Evolutionary conservation across 2,797 vertebrate species (phyloP), one percentile per base, ranked within the genome.

Genomic region (Chelmon rostratus): DNA sequence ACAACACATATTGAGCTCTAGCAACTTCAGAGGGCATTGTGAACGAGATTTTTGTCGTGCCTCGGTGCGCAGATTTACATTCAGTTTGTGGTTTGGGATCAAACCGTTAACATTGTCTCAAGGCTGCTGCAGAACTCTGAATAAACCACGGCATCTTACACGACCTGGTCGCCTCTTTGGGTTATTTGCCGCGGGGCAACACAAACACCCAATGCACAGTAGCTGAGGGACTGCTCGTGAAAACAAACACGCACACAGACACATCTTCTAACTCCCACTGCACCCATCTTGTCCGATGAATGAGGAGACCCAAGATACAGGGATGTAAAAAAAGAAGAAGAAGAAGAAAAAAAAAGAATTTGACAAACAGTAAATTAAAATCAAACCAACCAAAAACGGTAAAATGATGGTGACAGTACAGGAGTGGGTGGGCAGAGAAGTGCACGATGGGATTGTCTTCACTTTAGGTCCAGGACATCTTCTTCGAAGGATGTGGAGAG

Each of bases 401-500:
- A 49, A 78, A 83, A 76, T 68, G 87, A 71, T 70, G 74, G 75
- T 69, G 87, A 90, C 75, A 81, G 83, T 72, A 84, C 35, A 74
- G 84, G 78, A 66, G 85, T 46, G 58, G 68, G 78, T 5, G 72
- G 85, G 80, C 63, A 61, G 33, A 92, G 90, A 88, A 89, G 93
- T 84, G 79, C 86, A 92, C 75, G 89, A 86, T 85, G 77, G 78
- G 93, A 96, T 92, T 94, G 91, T 94, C 94, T 92, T 98, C 96
- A 99, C 93, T 99, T 99, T 87, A 99, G 95, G 93, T 99, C 98
- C 92, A 99, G 92, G 86, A 96, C 87, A 76, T 98, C 98, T 92
- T 99, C 98, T 46, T 98, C 97, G 1, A 96, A 97, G 77, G 96
- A 97, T 10, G 95, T 92, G 35, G 95, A 81, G 66, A 96, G 93